phyloP scores from a whole-genome alignment of 2,797 vertebrate genomes.

The Leptatherina wallacei region DNA sequence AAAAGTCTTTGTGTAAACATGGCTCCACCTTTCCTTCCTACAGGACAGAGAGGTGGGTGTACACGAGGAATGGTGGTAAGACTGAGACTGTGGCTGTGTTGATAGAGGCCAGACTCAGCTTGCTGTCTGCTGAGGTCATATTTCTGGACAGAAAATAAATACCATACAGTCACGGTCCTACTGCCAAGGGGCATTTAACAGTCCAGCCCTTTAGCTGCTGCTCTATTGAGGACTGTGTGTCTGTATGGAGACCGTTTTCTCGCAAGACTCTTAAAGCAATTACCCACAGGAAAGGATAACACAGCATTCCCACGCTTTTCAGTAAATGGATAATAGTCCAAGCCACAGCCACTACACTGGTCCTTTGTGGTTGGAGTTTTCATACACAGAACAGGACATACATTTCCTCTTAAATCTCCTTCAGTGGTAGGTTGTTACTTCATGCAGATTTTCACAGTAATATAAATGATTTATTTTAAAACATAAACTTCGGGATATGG shows the following conservation, averaged over 20 bases:
- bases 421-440: background rate
- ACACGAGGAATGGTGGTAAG: slow-evolving; percentile 28
- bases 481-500: background rate
- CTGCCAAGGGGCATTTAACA: slow-evolving; percentile 66
- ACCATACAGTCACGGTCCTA: slow-evolving; percentile 38
- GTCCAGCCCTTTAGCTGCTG: slow-evolving; percentile 40
- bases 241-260: slow-evolving; percentile 63
- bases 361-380: slow-evolving; percentile 56
- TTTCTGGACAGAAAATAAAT: slow-evolving; percentile 78
- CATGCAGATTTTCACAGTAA: slow-evolving; percentile 2
- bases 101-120: slow-evolving; percentile 59
- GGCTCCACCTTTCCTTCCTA: slow-evolving; percentile 75
- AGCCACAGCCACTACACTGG: slow-evolving; percentile 49
- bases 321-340: slow-evolving; percentile 59
- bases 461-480: too few relatives aligned
- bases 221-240: slow-evolving; percentile 20
- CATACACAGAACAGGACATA: slow-evolving; percentile 14
- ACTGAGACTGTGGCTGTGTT: slow-evolving; percentile 65
- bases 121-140: slow-evolving; percentile 66
- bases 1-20: slow-evolving; percentile 45
- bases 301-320: slow-evolving; percentile 61
- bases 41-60: slow-evolving; percentile 42
- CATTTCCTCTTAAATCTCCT: background rate
- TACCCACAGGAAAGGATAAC: slow-evolving; percentile 77
- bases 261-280: slow-evolving; percentile 68